phyloP scores from a whole-genome alignment of 2,888 invertebrate genomes.

The Polymixis lichenea region DNA sequence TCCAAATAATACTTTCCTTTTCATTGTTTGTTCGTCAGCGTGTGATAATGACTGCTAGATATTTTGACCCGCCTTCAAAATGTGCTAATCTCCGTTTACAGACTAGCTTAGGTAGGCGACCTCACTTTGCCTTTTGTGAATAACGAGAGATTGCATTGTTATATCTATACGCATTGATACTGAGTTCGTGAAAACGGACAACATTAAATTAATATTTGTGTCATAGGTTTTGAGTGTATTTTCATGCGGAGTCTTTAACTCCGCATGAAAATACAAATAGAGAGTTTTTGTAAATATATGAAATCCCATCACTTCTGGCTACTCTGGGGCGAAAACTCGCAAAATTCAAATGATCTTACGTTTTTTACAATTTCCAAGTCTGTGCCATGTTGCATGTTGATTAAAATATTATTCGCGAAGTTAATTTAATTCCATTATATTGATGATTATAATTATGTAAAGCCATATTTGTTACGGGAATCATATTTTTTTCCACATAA shows the following conservation, averaged over 20 bases:
- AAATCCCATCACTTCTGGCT: background rate
- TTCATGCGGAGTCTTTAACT: no score
- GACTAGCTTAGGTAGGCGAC: slow-evolving; percentile 22
- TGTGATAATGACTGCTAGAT: slow-evolving; percentile 37
- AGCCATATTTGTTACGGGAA: no score
- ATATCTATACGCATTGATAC: background rate
- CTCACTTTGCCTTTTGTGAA: slow-evolving; percentile 31
- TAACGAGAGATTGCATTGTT: slow-evolving; percentile 19
- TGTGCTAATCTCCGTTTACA: slow-evolving; percentile 33
- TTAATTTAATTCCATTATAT: no score
- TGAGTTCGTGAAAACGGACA: slow-evolving; percentile 26
- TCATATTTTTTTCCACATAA: no score
- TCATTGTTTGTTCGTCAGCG: slow-evolving; percentile 37
- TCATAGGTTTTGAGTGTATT: slow-evolving; percentile 10
- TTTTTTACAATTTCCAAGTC: no score
- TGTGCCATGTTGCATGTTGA: no score
- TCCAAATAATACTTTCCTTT: slow-evolving; percentile 41
- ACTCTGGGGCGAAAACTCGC: no score
- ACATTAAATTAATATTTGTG: slow-evolving; percentile 20
- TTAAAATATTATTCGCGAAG: no score
- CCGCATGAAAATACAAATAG: no score
- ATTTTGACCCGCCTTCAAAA: slow-evolving; percentile 34
- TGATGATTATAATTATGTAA: no score
- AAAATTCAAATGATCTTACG: no score
- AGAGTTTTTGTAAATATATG: background rate